Evolutionary conservation across 2,888 invertebrate species (phyloP), one percentile per base, ranked within the genome.

Genomic region (Drosophila heteroneura): DNA sequence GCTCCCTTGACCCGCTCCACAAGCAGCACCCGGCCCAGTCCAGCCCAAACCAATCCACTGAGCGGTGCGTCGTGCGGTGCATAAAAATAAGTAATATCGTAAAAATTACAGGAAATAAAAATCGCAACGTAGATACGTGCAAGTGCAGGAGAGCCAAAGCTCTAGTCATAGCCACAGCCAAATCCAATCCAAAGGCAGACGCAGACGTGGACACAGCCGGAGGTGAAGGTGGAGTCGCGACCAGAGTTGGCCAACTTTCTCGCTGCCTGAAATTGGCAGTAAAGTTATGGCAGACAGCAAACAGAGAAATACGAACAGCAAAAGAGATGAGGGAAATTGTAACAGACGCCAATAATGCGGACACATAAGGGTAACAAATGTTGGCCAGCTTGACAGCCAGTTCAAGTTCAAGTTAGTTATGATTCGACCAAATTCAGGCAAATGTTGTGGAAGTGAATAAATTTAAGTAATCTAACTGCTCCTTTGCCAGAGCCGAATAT

Each of bases 21-120:
- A 52, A 30, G 33, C 30, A 44, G 30, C 28, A 30, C 41, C 41
- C 32, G 33, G 47, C 67, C 33, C 10, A 33, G 47, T 32, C n/a
- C 47, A 33, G 5, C 51, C 58, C 59, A 30, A 32, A 26, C 37
- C 57, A 52, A 51, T 68, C 49, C 66, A 64, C 70, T 28, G 49
- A 51, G 33, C 61, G 61, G 70, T 76, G 71, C 73, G 81, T 76
- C 81, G 89, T 89, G 89, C 67, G 83, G 76, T 86, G 85, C 85
- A 87, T 87, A 86, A 87, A 87, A 87, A 84, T 89, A 87, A 87
- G 89, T 89, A 87, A 87, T 89, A 89, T 86, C 89, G 87, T 89
- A 76, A 89, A 85, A 89, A 87, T 87, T 89, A 81, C 87, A 87
- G 87, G 87, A 87, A 87, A 87, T 87, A 89, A 87, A 89, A 87